Base-by-base conservation (phyloP, 1,140 invertebrate genomes). In the Nasonia giraulti region DNA sequence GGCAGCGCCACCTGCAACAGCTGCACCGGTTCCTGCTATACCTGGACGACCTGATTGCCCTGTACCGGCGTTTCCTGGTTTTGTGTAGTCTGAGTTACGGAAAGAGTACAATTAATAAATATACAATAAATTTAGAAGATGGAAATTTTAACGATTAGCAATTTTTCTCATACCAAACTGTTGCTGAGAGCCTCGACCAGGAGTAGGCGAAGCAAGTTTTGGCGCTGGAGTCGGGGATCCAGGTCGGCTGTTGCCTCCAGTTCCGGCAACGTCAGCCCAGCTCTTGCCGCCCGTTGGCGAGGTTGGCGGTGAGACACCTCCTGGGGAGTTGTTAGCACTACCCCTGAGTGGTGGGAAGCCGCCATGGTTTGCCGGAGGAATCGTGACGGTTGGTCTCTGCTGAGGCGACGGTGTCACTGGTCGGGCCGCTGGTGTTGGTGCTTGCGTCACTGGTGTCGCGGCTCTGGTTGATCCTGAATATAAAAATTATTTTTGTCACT, bases 201-300 rank as follows among this genome's bases (percentile, higher is more conserved):
- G 68, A 27, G n/a, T 47, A n/a, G 71, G 50, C 4, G 73, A 75
- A 23, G 2, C 17, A 1, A 88, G 85, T 85, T 80, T 89, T 0
- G 88, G 82, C 8, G 85, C n/a, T 23, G 88, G 80, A 20, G 89
- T 90, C 44, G 91, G 88, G 0, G 89, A 90, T n/a, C 62, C 66
- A 0, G 88, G 86, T 62, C 79, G 87, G 20, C 82, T 87, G 23
- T 88, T 89, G 37, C 85, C 87, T 14, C 83, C 86, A 1, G 89
- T 90, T 8, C 83, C 86, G 1, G 89, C 90, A 12, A 92, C 78
- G 8, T 91, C 86, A 6, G 91, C 91, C 90, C 91, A 93, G 14
- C 86, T 88, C 75, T 83, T 88, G n/a, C 80, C 81, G 77, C 86
- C 88, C 33, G 84, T 82, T 8, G 85, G 84, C n/a, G 87, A 80